Evolutionary conservation across 2,113 vertebrate species (phyloP), one percentile per base, ranked within the genome.

Genomic region (Phrynocephalus versicolor): DNA sequence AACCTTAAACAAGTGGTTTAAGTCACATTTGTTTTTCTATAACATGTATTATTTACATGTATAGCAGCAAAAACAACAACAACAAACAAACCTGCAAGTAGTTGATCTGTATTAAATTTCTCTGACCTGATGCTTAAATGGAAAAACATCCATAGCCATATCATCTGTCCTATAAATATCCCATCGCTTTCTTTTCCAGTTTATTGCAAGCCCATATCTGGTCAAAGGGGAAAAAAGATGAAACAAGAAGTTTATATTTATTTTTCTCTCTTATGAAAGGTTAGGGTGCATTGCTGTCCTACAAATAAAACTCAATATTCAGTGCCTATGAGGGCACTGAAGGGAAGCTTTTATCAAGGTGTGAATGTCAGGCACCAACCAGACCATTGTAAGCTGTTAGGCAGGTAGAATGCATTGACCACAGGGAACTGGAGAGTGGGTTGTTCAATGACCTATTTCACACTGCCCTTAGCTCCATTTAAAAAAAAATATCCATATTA

Each of bases 401-500:
- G 1, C 25, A 88, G 65, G 76, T 86, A 45, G 57, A 70, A 91
- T 88, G 88, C 86, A 81, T 88, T 89, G 13, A 37, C 2, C 55
- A 82, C 70, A 69, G 70, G 87, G 33, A 75, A 73, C 79, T 90
- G 87, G 71, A 71, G 81, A 74, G 77, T 67, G 45, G 62, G 55
- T 73, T 80, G 84, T 73, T 78, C 83, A 92, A 86, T 87, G 30
- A 85, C 2, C 58, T 89, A 80, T 90, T 93, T 93, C 71, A 83
- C 75, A 55, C 27, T 81, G 6, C 75, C 69, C 13, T 88, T 33
- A 21, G 81, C 30, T 85, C 79, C 91, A 79, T 87, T 88, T 92
- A 23, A 71, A 85, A 93, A 91, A 55, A 45, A n/a, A 81, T 8
- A 55, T 90, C 18, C 51, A 23, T 37, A 86, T 90, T 85, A 10